Percentiles rank a stretch among this genome's conserved stretches.
Conservation (phyloP, 2,113 vertebrate species). For the Myotis yumanensis region DNA sequence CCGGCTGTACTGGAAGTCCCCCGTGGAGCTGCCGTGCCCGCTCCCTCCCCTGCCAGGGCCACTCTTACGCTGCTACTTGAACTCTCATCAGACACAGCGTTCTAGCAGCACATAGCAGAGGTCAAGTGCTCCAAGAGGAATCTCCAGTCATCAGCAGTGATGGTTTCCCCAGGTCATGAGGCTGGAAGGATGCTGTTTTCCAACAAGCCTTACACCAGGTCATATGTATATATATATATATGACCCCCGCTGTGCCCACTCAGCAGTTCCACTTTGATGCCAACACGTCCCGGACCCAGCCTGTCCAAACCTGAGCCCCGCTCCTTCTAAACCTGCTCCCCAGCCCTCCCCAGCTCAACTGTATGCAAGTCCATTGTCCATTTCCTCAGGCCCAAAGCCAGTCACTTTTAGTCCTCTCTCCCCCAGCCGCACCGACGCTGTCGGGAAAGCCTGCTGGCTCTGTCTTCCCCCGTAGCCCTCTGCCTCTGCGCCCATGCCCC, state of each 20-base stretch:
- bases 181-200: background rate
- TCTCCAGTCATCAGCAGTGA: background rate
- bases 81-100: background rate
- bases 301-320: background rate
- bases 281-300: background rate
- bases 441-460: background rate
- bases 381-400: background rate
- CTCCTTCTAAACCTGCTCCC: background rate
- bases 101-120: background rate
- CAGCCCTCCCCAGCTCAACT: background rate
- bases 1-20: background rate
- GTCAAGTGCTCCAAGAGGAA: background rate
- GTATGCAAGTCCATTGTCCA: background rate
- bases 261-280: background rate
- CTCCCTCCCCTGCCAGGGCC: background rate
- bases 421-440: background rate
- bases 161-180: background rate
- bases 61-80: background rate
- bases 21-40: background rate
- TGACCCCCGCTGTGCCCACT: too few relatives aligned
- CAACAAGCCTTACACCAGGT: background rate
- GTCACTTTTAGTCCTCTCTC: background rate
- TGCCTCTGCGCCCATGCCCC: background rate
- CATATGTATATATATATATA: background rate
- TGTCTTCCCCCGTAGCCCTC: background rate